A percentile compares a stretch with the other conserved stretches of the same genome.
These are phyloP conservation scores for Apis cerana DNA, from an alignment of 1,140 invertebrate genomes.

Conservation along the genomic window DNA sequence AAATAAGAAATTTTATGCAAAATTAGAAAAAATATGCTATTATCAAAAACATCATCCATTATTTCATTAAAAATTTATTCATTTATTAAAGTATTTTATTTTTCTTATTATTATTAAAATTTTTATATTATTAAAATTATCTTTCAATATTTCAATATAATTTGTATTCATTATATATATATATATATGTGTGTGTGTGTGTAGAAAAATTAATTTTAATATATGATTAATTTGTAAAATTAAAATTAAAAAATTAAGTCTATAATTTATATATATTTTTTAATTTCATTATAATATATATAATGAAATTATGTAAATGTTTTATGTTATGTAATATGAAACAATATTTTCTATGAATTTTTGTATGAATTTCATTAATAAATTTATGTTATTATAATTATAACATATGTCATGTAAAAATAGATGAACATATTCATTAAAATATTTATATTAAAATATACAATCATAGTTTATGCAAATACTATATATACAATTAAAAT, in stretches of 20 bases:
- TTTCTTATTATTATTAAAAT: too few species aligned
- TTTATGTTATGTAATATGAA: neutral
- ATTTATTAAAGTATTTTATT: too few species aligned
- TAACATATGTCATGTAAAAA: conserved; percentile 2
- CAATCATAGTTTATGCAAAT: conserved; percentile 10
- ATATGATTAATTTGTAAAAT: conserved; percentile 24
- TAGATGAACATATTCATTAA: conserved; percentile 33
- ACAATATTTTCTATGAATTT: neutral
- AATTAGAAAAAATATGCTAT: too few species aligned
- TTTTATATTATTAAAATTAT: too few species aligned
- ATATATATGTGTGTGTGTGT: neutral
- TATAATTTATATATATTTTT: neutral
- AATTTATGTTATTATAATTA: conserved; percentile 14
- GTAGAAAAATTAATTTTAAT: conserved; percentile 26
- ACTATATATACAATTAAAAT: neutral
- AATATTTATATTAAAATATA: neutral
- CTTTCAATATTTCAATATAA: too few species aligned
- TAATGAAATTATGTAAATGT: conserved; percentile 13
- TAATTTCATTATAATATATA: neutral
- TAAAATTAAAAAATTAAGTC: conserved; percentile 3
- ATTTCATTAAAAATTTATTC: too few species aligned
- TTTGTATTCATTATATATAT: conserved; percentile 16
- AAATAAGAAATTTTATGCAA: too few species aligned
- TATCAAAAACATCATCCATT: too few species aligned
- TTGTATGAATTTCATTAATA: conserved; percentile 5